Percentiles rank a stretch among this genome's conserved stretches.
phyloP scores from a whole-genome alignment of 2,888 invertebrate species.

The Strigamia maritima region DNA sequence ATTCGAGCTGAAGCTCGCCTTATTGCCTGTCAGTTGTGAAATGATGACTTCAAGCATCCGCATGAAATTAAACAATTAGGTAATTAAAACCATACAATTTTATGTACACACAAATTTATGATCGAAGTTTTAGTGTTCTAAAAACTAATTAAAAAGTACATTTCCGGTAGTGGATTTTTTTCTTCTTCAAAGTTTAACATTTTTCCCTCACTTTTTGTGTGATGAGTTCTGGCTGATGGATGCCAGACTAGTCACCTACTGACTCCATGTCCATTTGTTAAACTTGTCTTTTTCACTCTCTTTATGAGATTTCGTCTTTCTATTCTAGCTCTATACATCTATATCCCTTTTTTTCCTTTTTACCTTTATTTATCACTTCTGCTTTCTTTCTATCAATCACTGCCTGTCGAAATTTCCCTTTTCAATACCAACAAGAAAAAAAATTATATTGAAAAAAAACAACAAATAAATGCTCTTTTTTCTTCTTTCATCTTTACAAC shows the following conservation, averaged over 20 bases:
- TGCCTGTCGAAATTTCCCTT: slow-evolving; percentile 31
- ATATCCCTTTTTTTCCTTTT: neutral
- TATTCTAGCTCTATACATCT: neutral
- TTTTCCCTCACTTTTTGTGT: neutral
- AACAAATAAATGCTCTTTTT: neutral
- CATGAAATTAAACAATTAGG: no score
- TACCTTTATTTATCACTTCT: slow-evolving; percentile 20
- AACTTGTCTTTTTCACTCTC: slow-evolving; percentile 13
- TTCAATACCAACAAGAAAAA: slow-evolving; percentile 17
- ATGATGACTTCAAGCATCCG: no score
- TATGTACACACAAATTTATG: no score
- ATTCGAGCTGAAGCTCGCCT: no score
- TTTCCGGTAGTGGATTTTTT: neutral
- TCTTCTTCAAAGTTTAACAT: neutral
- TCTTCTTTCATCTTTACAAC: neutral
- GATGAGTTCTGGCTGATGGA: slow-evolving; percentile 9
- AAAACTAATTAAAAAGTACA: neutral
- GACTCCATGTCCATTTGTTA: slow-evolving; percentile 31
- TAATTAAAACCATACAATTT: no score
- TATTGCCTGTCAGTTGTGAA: no score
- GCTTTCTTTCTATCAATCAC: slow-evolving; percentile 29
- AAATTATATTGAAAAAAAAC: neutral
- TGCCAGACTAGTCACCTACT: slow-evolving; percentile 31
- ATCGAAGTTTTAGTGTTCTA: no score
- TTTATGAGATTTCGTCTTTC: slow-evolving; percentile 28